Evolutionary conservation across 2,113 vertebrate species (phyloP), one percentile per base, ranked within the genome.

Genomic region (Tetraodon nigroviridis): DNA sequence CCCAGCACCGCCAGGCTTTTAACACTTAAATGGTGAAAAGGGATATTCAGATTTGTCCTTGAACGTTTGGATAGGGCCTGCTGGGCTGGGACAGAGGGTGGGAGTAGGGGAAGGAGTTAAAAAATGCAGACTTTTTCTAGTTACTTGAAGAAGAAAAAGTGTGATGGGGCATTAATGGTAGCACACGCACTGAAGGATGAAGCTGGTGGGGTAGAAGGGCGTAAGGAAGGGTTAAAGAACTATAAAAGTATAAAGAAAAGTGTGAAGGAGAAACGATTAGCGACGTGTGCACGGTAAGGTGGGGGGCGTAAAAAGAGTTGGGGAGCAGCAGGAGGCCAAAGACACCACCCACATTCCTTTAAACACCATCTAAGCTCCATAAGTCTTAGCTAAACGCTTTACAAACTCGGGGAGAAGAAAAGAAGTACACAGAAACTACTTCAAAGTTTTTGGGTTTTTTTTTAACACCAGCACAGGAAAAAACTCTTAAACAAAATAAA

Each of bases 41-140:
- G 82, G 84, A 91, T 90, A 92, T 91, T 91, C 88, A 88, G 87
- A 91, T 90, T 91, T 87, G 90, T 90, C 90, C 90, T 91, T 92
- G 89, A 89, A 84, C 71, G 81, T 88, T 82, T 89, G 77, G 65
- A 87, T 81, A 63, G 82, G 81, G 79, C 85, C 82, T 84, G 79
- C 79, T 85, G 84, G 66, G 82, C 79, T 73, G 79, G 79, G 80
- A 73, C 77, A 71, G 73, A 82, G 75, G 71, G 74, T 72, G 70
- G 71, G 71, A 73, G 75, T 58, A 55, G 14, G 61, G 42, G 83
- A 82, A 81, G 78, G 81, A 86, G 86, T 85, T 87, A 87, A 87
- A 84, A 73, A 46, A n/a, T 20, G 73, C 75, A 79, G 62, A 64
- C 57, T 60, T 67, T 78, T 83, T 74, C 75, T 53, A 71, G 65